Conservation (phyloP, 1,140 invertebrate species). For the Musca domestica region DNA sequence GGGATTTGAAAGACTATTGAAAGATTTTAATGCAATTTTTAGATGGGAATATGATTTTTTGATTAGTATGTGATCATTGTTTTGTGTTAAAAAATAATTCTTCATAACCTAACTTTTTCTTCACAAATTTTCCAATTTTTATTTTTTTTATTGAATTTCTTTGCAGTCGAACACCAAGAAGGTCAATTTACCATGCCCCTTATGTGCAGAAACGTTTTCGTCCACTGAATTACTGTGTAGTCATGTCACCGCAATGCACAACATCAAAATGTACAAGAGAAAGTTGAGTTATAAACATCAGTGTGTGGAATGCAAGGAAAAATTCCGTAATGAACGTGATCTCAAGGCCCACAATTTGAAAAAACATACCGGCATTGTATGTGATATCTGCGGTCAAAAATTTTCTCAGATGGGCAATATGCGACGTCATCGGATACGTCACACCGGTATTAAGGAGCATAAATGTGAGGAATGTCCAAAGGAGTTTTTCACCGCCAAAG, state of each 20-base stretch:
- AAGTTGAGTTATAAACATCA: neutral
- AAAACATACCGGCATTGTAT: slow-evolving; percentile 45
- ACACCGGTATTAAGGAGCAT: slow-evolving; percentile 43
- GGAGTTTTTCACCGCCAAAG: slow-evolving; percentile 42
- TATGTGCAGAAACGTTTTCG: slow-evolving; percentile 37
- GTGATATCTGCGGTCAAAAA: slow-evolving; percentile 44
- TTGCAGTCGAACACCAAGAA: neutral
- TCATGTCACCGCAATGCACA: slow-evolving; percentile 34
- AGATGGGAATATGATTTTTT: no score
- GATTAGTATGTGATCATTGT: no score
- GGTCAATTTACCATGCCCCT: slow-evolving; percentile 35
- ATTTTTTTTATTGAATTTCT: no score
- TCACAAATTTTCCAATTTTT: no score
- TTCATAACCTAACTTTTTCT: no score
- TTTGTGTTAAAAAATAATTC: no score
- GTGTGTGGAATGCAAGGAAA: slow-evolving; percentile 25
- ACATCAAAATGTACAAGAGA: neutral
- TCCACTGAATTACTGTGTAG: slow-evolving; percentile 37
- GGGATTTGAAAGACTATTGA: no score
- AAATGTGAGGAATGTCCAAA: slow-evolving; percentile 40
- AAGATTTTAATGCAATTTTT: no score
- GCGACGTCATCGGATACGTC: slow-evolving; percentile 40
- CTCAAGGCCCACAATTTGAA: slow-evolving; percentile 35
- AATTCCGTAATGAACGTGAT: slow-evolving; percentile 40
- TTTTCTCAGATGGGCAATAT: slow-evolving; percentile 43